Evolutionary conservation across 2,888 invertebrate genomes (phyloP), one percentile per base, ranked within the genome.

Genomic region (Heliconius hortense): DNA sequence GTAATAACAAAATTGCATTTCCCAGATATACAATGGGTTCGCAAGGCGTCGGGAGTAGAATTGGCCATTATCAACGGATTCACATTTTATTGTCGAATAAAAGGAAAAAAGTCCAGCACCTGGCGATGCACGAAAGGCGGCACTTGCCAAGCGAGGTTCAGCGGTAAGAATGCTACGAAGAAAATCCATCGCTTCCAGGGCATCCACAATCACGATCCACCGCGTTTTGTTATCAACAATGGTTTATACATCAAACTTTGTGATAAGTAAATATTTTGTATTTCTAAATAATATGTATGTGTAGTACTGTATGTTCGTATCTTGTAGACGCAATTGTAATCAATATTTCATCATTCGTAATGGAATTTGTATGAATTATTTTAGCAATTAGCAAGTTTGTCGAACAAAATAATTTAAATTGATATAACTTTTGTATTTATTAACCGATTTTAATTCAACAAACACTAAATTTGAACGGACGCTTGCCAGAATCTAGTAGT

Each of bases 101-200:
- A 74, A 18, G 77, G 77, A 35, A 56, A 76, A 31, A 80, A 76
- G 66, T 80, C 78, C 2, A 76, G 81, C 35, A 75, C 77, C 13
- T 87, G 86, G 86, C 81, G 82, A 1, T 87, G 88, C 67, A 87
- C 87, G 10, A 83, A 79, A 26, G 84, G 85, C 0, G 83, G 84
- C 43, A 77, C 79, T 2, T 86, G 88, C 69, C 82, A 81, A 31
- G 83, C 86, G 0, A 80, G 84, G 18, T 71, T 86, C n/a, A 82
- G 83, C 48, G 64, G 81, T 43, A 76, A 80, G 21, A 79, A 78
- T 62, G 26, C 64, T 73, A 68, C 70, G n/a, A 26, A 71, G 59
- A 35, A 35, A 43, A 71, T 71, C 8, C 35, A 59, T 18, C 71
- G 71, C 39, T 39, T 59, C 26, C 39, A 71, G 15, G 35, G 59